Evolutionary conservation across 2,113 vertebrate genomes (phyloP).

Genomic region (Rhynchomys soricoides): DNA sequence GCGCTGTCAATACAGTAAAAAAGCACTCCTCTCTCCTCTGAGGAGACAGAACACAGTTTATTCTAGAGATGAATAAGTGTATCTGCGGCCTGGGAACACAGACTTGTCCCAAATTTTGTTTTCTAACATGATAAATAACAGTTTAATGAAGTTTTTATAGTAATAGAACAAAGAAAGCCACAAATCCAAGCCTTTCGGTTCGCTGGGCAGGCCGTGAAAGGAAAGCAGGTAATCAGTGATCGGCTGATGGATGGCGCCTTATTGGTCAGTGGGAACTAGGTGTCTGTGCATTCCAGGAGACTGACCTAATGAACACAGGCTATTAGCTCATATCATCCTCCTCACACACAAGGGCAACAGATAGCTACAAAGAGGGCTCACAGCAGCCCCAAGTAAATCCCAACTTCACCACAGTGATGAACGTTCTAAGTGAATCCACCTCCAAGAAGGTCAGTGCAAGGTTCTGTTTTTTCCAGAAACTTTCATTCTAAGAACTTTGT

Average conservation of each 20-base stretch:
- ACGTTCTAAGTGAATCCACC: background rate
- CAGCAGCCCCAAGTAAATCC: background rate
- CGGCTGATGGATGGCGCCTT: background rate
- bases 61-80: background rate
- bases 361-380: background rate
- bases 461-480: background rate
- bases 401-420: background rate
- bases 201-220: background rate
- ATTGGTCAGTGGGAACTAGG: background rate
- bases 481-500: background rate
- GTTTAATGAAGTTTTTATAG: background rate
- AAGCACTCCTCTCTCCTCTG: background rate
- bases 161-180: background rate
- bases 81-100: background rate
- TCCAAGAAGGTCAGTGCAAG: background rate
- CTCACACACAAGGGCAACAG: background rate
- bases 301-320: background rate
- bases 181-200: background rate
- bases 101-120: background rate
- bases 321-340: background rate
- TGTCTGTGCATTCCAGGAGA: background rate
- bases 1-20: too few relatives aligned
- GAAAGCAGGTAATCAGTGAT: background rate
- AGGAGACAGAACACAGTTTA: too few relatives aligned
- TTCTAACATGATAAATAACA: background rate